Evolutionary conservation across 2,797 vertebrate species (phyloP).

Genomic region (Falco berigora): DNA sequence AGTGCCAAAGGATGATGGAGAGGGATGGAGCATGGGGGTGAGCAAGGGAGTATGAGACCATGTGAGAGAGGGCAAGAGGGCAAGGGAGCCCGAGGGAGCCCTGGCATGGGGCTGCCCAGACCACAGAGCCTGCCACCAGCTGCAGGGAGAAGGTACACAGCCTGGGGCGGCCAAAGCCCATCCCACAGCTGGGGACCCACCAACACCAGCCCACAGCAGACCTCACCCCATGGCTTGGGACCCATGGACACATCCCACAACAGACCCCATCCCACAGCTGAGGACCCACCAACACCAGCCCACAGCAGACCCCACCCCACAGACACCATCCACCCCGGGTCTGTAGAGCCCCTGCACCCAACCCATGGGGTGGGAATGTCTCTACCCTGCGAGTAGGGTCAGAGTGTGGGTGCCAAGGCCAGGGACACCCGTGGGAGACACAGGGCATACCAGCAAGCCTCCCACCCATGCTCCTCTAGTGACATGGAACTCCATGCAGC

Average conservation of each 20-base stretch:
- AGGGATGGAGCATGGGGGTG: not conserved
- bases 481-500: accelerated
- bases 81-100: accelerated
- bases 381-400: not conserved
- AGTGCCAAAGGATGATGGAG: not conserved
- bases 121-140: not conserved
- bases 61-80: not conserved
- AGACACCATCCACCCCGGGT: accelerated
- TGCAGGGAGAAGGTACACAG: accelerated
- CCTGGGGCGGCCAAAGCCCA: not conserved
- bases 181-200: not conserved
- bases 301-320: not conserved
- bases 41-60: not conserved
- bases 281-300: not conserved
- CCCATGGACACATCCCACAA: not conserved
- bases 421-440: not conserved
- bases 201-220: not conserved
- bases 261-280: not conserved
- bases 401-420: not conserved
- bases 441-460: accelerated
- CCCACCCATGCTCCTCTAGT: not conserved
- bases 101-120: accelerated
- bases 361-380: accelerated
- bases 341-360: not conserved
- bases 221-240: not conserved